Conservation (phyloP, 2,797 vertebrate genomes). For the Characodon lateralis region DNA sequence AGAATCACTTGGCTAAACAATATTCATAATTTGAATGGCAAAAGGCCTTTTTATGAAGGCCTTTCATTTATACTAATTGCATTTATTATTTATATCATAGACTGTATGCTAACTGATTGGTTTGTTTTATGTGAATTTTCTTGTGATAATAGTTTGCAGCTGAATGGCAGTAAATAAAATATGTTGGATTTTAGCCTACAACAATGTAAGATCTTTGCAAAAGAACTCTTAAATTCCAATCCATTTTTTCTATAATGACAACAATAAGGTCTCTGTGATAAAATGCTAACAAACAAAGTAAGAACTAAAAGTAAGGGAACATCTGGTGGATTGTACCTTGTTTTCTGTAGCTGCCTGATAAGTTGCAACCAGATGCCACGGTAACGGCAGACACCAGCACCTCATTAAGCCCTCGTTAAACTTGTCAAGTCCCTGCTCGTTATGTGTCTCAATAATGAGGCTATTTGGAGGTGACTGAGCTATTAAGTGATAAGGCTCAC, state of each 20-base stretch:
- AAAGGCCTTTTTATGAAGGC: not conserved
- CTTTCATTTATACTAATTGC: not conserved
- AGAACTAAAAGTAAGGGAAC: conserved; percentile 40
- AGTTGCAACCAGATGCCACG: conserved; percentile 56
- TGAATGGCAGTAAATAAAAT: not conserved
- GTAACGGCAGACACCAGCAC: conserved; percentile 61
- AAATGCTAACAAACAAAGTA: conserved; percentile 10
- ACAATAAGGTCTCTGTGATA: conserved; percentile 15
- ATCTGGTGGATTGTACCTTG: conserved; percentile 67
- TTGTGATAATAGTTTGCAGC: not conserved
- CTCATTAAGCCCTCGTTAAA: conserved; percentile 67
- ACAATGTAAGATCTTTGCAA: not conserved
- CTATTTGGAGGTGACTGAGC: conserved; percentile 61
- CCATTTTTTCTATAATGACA: conserved; percentile 1
- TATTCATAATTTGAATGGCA: not conserved
- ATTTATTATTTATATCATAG: not conserved
- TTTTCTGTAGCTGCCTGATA: conserved; percentile 56
- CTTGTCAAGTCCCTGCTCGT: conserved; percentile 61
- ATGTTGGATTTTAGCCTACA: not conserved
- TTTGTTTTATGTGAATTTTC: not conserved
- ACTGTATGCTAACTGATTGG: too few relatives aligned
- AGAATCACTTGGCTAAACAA: not conserved
- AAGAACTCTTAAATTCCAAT: conserved; percentile 12
- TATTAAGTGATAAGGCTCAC: conserved; percentile 37
- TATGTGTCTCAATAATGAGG: conserved; percentile 65